phyloP scores from a whole-genome alignment of 2,113 vertebrate species.

The Hypomesus transpacificus region DNA sequence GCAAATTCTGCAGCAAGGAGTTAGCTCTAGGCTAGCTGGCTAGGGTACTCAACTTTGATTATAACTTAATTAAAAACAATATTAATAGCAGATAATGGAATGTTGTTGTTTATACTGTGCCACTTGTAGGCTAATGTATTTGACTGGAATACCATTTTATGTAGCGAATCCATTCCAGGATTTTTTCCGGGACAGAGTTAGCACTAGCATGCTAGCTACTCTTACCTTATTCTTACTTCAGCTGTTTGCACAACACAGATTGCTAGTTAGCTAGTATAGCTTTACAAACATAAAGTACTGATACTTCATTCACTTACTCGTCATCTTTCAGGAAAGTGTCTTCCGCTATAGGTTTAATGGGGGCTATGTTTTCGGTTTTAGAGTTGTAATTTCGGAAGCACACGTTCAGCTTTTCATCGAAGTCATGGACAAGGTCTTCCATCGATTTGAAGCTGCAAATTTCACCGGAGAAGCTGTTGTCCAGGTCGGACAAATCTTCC shows the following conservation, averaged over 20 bases:
- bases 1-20: no score
- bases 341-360: conserved; percentile 84
- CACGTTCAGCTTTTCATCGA: conserved; percentile 84
- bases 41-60: no score
- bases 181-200: background rate
- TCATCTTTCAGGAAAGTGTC: conserved; percentile 84
- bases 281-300: conserved; percentile 6
- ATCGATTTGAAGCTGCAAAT: conserved; percentile 75
- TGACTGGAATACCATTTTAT: no score
- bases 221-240: background rate
- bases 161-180: background rate
- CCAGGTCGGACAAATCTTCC: conserved; percentile 71
- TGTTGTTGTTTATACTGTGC: no score
- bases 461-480: conserved; percentile 76
- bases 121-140: no score
- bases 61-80: no score
- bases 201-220: no score
- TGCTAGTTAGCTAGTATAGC: background rate
- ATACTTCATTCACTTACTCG: conserved; percentile 78
- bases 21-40: no score
- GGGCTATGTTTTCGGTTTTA: conserved; percentile 73
- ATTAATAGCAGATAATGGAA: no score
- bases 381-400: conserved; percentile 83
- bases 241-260: conserved; percentile 37
- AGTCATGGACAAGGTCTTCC: conserved; percentile 80